A percentile compares a stretch with the other conserved stretches of the same genome.
Evolutionary conservation across 2,113 vertebrate genomes (phyloP).

Genomic region (Seriola quinqueradiata): DNA sequence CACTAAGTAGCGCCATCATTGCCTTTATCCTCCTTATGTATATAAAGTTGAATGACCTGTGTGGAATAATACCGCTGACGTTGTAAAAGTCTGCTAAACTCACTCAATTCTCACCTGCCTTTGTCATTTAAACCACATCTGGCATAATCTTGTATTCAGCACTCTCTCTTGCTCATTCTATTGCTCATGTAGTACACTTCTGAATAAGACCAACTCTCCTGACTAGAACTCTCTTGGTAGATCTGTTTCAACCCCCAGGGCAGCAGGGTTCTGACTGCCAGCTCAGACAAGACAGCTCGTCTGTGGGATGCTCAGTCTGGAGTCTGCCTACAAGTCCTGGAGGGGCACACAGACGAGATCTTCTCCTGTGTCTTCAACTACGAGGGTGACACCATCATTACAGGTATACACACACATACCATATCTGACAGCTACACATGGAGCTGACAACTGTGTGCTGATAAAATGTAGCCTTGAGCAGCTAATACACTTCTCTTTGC

Average conservation of each 20-base stretch:
- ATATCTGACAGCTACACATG: not conserved
- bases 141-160: slow-evolving; percentile 44
- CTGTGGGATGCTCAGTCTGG: slow-evolving; percentile 93
- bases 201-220: slow-evolving; percentile 6
- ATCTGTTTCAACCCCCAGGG: slow-evolving; percentile 96
- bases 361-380: slow-evolving; percentile 98
- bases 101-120: slow-evolving; percentile 5
- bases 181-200: slow-evolving; percentile 16
- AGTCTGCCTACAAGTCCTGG: slow-evolving; percentile 90
- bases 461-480: slow-evolving; percentile 25
- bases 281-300: slow-evolving; percentile 93
- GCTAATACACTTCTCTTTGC: not conserved
- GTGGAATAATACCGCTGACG: slow-evolving; percentile 36
- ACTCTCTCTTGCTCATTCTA: slow-evolving; percentile 15
- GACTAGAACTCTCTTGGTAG: slow-evolving; percentile 76
- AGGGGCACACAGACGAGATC: slow-evolving; percentile 93
- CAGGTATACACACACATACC: slow-evolving; percentile 52
- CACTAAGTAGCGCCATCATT: not conserved
- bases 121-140: slow-evolving; percentile 23
- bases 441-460: not conserved
- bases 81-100: slow-evolving; percentile 14
- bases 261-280: slow-evolving; percentile 90
- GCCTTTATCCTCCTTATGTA: slow-evolving; percentile 39
- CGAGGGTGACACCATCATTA: slow-evolving; percentile 90
- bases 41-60: slow-evolving; percentile 49